These are phyloP conservation scores for Zoroaster sp. DNA, from an alignment of 53 echinoderm and acorn worm genomes.

Conservation along the genomic window DNA sequence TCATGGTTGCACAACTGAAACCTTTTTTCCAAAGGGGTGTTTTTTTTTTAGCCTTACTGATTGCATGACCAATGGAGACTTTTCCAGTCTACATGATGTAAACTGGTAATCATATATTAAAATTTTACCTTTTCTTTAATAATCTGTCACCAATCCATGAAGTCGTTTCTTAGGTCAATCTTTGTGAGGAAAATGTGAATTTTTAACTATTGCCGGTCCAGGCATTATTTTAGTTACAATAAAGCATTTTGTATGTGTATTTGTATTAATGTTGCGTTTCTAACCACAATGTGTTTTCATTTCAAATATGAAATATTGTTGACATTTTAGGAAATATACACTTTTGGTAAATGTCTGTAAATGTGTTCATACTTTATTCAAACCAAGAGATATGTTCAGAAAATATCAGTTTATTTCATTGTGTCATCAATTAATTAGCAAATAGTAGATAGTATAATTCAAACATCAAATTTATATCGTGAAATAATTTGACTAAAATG, in stretches of 20 bases:
- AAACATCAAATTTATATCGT: too few species aligned
- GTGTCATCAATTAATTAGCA: too few species aligned
- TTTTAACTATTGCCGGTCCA: constrained; percentile 26
- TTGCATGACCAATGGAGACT: not conserved
- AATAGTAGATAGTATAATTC: too few species aligned
- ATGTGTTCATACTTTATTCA: too few species aligned
- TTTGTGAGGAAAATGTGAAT: not conserved
- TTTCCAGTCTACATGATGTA: too few species aligned
- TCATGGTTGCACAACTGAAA: too few species aligned
- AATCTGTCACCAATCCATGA: not conserved
- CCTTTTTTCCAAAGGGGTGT: too few species aligned
- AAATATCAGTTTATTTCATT: too few species aligned
- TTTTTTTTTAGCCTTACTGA: not conserved
- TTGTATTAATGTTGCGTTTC: constrained; percentile 12
- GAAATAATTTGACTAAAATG: too few species aligned
- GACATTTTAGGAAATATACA: too few species aligned
- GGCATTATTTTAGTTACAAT: constrained; percentile 57
- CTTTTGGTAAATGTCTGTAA: too few species aligned
- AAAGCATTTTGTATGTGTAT: constrained; percentile 51
- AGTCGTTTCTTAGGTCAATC: not conserved
- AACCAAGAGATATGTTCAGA: too few species aligned
- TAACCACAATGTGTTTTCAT: not conserved
- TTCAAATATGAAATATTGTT: not conserved
- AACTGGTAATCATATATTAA: not conserved
- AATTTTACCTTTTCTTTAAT: not conserved